Percentiles rank a stretch among this genome's conserved stretches.
phyloP scores from a whole-genome alignment of 2,888 invertebrate genomes.

The Drosophila planitibia region DNA sequence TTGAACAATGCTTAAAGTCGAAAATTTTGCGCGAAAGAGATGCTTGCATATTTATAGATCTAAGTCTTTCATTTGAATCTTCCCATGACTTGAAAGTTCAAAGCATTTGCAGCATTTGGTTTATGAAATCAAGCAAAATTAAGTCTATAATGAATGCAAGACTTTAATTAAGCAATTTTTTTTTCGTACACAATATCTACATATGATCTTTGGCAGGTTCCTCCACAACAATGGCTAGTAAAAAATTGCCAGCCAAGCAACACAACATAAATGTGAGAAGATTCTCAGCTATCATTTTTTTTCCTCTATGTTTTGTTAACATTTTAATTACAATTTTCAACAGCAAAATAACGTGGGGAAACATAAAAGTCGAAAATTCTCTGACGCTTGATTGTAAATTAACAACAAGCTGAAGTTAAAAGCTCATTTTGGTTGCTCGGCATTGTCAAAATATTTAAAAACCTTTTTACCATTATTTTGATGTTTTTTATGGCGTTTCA shows the following conservation, averaged over 20 bases:
- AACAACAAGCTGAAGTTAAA: conserved; percentile 28
- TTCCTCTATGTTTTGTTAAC: conserved; percentile 27
- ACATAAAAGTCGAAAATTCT: conserved; percentile 34
- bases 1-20: neutral
- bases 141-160: conserved; percentile 13
- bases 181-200: conserved; percentile 25
- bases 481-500: conserved; percentile 36
- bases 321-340: conserved; percentile 59
- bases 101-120: conserved; percentile 13
- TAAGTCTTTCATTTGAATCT: neutral
- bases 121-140: conserved; percentile 9
- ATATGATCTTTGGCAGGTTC: conserved; percentile 30
- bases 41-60: neutral
- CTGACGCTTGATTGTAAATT: conserved; percentile 19
- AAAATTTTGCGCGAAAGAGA: too few species aligned
- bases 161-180: conserved; percentile 12
- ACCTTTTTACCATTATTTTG: conserved; percentile 26
- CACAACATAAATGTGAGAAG: conserved; percentile 53
- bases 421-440: conserved; percentile 24
- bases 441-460: conserved; percentile 56
- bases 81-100: conserved; percentile 18
- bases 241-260: conserved; percentile 23
- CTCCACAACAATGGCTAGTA: conserved; percentile 47
- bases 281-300: conserved; percentile 44
- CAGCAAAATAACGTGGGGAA: conserved; percentile 14